These are phyloP conservation scores for Dasyurus viverrinus DNA, from an alignment of 2,113 vertebrate genomes.

Conservation along the genomic window DNA sequence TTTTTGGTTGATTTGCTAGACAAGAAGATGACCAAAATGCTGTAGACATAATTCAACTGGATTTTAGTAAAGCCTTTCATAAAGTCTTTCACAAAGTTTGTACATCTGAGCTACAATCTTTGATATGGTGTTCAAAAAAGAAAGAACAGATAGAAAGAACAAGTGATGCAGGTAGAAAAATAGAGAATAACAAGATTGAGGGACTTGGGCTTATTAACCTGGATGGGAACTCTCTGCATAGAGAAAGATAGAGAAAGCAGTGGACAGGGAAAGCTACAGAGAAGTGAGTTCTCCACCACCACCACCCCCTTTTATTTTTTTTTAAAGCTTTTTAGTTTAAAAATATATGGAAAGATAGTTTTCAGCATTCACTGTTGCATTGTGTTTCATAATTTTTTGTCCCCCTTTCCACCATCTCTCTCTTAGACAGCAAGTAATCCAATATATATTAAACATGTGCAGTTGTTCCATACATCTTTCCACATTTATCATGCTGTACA, in stretches of 20 bases:
- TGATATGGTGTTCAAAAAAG: not conserved
- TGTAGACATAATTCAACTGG: not conserved
- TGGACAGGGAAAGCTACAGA: not conserved
- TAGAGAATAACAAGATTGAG: not conserved
- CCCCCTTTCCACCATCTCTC: too few species aligned
- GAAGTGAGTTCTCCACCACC: not conserved
- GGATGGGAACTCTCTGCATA: not conserved
- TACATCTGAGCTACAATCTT: not conserved
- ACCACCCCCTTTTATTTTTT: too few species aligned
- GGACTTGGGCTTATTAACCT: not conserved
- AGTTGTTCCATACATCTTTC: too few species aligned
- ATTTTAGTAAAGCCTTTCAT: not conserved
- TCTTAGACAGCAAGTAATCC: too few species aligned
- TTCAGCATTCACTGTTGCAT: too few species aligned
- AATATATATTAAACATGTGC: too few species aligned
- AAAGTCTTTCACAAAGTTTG: not conserved
- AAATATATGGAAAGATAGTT: too few species aligned
- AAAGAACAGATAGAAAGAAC: too few species aligned
- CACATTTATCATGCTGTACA: too few species aligned
- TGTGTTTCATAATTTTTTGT: too few species aligned
- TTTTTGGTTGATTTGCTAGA: not conserved
- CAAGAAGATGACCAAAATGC: not conserved
- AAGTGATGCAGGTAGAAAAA: too few species aligned
- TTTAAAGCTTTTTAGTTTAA: too few species aligned
- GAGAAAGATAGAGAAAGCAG: not conserved